A percentile compares a stretch with the other conserved stretches of the same genome.
These are phyloP conservation scores for Camponotus vicinus DNA, from an alignment of 1,140 invertebrate genomes.

Conservation along the genomic window DNA sequence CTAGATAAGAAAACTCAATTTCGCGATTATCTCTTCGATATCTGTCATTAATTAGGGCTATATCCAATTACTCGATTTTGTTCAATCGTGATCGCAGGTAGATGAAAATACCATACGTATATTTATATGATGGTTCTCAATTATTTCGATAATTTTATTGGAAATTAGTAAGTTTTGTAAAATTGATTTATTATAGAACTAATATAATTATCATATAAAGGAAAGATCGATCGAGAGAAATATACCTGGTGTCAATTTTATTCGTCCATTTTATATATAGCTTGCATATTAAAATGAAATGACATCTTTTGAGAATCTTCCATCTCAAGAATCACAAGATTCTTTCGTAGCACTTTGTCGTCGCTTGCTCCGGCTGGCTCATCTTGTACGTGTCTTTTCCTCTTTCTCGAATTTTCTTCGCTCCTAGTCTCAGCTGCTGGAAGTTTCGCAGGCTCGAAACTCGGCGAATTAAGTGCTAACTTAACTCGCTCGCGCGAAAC, in stretches of 20 bases:
- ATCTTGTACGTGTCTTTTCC: conserved; percentile 55
- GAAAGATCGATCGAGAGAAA: neutral
- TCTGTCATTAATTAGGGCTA: conserved; percentile 68
- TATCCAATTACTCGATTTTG: conserved; percentile 32
- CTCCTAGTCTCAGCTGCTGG: conserved; percentile 54
- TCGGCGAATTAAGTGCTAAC: conserved; percentile 73
- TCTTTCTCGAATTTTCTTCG: conserved; percentile 57
- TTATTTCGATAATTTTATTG: neutral
- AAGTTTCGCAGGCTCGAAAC: conserved; percentile 70
- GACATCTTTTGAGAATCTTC: conserved; percentile 18
- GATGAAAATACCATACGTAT: neutral
- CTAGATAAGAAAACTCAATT: conserved; percentile 68
- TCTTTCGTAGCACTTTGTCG: conserved; percentile 45
- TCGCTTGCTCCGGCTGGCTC: conserved; percentile 49
- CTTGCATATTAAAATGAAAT: conserved; percentile 24
- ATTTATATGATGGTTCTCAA: neutral
- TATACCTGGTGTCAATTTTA: neutral
- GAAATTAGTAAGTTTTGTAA: neutral
- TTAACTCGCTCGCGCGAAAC: conserved; percentile 64
- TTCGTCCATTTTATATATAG: neutral
- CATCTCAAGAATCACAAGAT: conserved; percentile 56
- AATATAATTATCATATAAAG: neutral
- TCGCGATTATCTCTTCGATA: conserved; percentile 60
- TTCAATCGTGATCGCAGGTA: neutral
- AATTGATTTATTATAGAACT: too few species aligned